Evolutionary conservation across 2,113 vertebrate genomes (phyloP), one percentile per base, ranked within the genome.

Genomic region (Cairina moschata): DNA sequence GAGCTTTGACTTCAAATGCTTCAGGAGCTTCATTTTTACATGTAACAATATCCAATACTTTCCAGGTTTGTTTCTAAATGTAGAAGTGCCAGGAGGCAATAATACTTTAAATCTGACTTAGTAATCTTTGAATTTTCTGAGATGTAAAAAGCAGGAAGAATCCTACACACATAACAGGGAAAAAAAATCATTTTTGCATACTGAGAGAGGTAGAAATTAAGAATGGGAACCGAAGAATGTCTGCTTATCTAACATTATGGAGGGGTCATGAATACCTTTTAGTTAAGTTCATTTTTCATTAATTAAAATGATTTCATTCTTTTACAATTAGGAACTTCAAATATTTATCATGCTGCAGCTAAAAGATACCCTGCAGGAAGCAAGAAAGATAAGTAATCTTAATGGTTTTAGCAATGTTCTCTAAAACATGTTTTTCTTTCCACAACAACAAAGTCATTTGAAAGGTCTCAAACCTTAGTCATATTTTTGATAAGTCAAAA

Each of bases 131-230:
- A 50, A 65, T 63, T 77, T 87, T 83, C 48, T 63, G 23, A 3
- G 26, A 23, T 38, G 26, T 72, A 55, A 68, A 73, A 73, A 42
- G 48, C 38, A 71, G 40, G 52, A 81, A 40, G 31, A 42, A 8
- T 14, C 13, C 4, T 2, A 8, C 11, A 4, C 1, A 2, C 11
- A 17, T 1, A 60, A 31, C 5, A 8, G 16, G 16, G 25, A 40
- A 66, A 55, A 55, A 67, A n/a, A 38, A 50, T 32, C 10, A 23
- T 52, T 44, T 71, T 71, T n/a, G 22, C 26, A 6, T 40, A 62
- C 13, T 52, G 28, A 62, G 5, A 16, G 40, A 71, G 46, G 20
- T 59, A 25, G 12, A 87, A 94, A 74, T 66, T 65, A 48, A 34
- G 26, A 80, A 38, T 3, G 1, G 13, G 29, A 77, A 22, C 9